phyloP scores from a whole-genome alignment of 2,797 vertebrate species.

The Poecilia wingei region DNA sequence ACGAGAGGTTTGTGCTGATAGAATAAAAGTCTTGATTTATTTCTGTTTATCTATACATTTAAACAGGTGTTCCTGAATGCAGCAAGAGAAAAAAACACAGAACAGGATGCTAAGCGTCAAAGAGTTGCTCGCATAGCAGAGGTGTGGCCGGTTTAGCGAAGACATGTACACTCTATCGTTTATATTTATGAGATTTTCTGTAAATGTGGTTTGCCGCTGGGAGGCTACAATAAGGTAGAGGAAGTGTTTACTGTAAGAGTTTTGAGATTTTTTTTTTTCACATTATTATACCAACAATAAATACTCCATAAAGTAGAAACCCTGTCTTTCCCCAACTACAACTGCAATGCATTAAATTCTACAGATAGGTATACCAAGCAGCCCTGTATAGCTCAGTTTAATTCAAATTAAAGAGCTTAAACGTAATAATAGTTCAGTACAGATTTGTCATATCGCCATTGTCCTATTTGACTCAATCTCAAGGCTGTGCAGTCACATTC shows the following conservation, averaged over 20 bases:
- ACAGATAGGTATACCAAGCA: conserved; percentile 61
- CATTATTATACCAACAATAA: conserved; percentile 63
- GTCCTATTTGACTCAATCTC: conserved; percentile 55
- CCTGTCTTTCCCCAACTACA: conserved; percentile 62
- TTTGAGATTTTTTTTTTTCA: conserved; percentile 48
- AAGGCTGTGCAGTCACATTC: conserved; percentile 63
- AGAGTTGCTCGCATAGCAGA: conserved; percentile 80
- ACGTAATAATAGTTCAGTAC: conserved; percentile 54
- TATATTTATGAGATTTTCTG: conserved; percentile 62
- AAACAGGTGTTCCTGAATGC: conserved; percentile 86
- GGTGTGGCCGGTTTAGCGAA: conserved; percentile 83
- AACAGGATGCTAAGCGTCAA: conserved; percentile 82
- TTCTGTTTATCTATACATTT: conserved; percentile 85
- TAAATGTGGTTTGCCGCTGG: conserved; percentile 62
- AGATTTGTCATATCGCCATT: conserved; percentile 72
- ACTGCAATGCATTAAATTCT: conserved; percentile 57
- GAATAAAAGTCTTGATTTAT: conserved; percentile 89
- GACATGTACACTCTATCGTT: conserved; percentile 74
- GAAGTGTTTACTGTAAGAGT: conserved; percentile 62
- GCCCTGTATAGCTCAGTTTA: conserved; percentile 55
- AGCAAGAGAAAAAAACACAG: conserved; percentile 82
- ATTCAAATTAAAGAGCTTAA: conserved; percentile 46
- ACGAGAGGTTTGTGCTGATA: conserved; percentile 74
- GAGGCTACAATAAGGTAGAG: conserved; percentile 62
- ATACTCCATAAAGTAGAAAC: conserved; percentile 66